Evolutionary conservation across 1,140 invertebrate genomes (phyloP), one percentile per base, ranked within the genome.

Genomic region (Bombus breviceps): DNA sequence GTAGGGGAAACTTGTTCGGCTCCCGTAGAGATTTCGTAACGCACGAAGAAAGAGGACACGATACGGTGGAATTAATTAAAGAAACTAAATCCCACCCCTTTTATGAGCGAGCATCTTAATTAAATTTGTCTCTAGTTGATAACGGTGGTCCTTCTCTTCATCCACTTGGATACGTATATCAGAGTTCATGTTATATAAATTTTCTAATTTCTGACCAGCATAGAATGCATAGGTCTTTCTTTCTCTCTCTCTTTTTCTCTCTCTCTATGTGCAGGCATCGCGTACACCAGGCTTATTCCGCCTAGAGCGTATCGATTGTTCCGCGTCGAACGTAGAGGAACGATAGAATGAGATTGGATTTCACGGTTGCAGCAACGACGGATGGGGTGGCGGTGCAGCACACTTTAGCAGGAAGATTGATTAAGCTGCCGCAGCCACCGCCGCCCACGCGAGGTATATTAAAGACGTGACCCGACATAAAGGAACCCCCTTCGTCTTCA

Each of bases 401-500:
- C 77, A 82, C 76, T 78, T 85, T 75, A 77, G 76, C 43, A 80
- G 77, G 86, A 92, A 93, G 93, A 94, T 93, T 93, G 93, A 93
- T 94, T 92, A 91, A 91, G 88, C 85, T 75, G 85, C 77, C 88
- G 83, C 88, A 91, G 85, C 84, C 87, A 90, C 79, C 83, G 78
- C 81, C 88, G 64, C 89, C 83, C 85, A 88, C 87, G 88, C 90
- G 81, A 84, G 86, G 75, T 93, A 92, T 94, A 94, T 94, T 94
- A 94, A 94, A 94, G 91, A 95, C 93, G 94, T 94, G 94, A 94
- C 94, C 92, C 87, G 90, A 92, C 93, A 93, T 92, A 93, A 93
- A 92, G 90, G 81, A 86, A 68, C 64, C 75, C 59, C 62, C 41
- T 80, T 77, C 62, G 76, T 80, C 85, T 86, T 85, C 79, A 39